phyloP scores from a whole-genome alignment of 2,888 invertebrate species.

The Zele albiditarsus region DNA sequence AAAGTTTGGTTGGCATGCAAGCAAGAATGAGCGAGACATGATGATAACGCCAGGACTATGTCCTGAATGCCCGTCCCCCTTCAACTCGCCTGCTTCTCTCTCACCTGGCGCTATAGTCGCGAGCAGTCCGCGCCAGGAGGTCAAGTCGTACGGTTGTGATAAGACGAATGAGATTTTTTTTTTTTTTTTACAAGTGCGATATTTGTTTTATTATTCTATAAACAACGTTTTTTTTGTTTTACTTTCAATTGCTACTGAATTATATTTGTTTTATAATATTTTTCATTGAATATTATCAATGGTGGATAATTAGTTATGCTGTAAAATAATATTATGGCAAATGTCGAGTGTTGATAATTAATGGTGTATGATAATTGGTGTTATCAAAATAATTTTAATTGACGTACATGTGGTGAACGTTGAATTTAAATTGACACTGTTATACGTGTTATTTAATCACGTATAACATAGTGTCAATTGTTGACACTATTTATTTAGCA shows the following conservation, averaged over 20 bases:
- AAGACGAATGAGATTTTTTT: slow-evolving; percentile 6
- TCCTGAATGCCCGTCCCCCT: slow-evolving; percentile 43
- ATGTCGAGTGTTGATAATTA: too few species aligned
- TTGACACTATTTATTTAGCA: too few species aligned
- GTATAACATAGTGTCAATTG: too few species aligned
- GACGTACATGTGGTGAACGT: too few species aligned
- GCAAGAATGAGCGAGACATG: neutral
- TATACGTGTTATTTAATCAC: too few species aligned
- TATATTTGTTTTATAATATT: neutral
- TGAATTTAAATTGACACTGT: too few species aligned
- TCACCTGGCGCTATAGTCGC: slow-evolving; percentile 16
- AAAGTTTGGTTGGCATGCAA: neutral
- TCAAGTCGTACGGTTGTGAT: slow-evolving; percentile 27
- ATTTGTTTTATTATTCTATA: neutral
- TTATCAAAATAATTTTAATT: too few species aligned
- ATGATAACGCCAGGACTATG: slow-evolving; percentile 18
- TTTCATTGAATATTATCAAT: neutral
- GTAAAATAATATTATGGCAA: too few species aligned
- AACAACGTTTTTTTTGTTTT: too few species aligned
- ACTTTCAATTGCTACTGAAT: neutral
- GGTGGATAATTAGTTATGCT: too few species aligned
- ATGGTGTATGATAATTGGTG: too few species aligned
- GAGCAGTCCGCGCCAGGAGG: slow-evolving; percentile 51
- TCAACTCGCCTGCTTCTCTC: slow-evolving; percentile 62
- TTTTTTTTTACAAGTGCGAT: too few species aligned